Evolutionary conservation across 2,113 vertebrate species (phyloP).

Genomic region (Columbina picui): DNA sequence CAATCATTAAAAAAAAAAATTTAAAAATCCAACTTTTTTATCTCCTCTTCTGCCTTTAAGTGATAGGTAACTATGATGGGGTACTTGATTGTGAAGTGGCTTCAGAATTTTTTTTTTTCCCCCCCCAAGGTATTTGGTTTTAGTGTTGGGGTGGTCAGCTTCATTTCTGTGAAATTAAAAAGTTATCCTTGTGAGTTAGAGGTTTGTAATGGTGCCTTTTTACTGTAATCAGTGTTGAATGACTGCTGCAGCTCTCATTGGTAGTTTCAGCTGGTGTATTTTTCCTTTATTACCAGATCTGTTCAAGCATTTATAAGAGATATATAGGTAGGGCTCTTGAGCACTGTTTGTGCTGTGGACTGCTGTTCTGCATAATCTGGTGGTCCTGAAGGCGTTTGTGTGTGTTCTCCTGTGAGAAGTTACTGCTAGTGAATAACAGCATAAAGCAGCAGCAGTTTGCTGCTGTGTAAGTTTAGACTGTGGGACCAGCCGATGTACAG

Average conservation of each 20-base stretch:
- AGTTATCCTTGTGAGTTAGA: neutral
- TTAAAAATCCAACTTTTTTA: neutral
- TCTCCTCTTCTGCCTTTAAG: neutral
- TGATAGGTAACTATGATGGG: fast-evolving
- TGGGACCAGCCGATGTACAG: neutral
- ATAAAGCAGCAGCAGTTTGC: neutral
- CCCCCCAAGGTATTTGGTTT: neutral
- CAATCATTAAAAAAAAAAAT: neutral
- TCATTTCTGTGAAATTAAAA: neutral
- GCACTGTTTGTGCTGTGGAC: neutral
- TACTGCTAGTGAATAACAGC: neutral
- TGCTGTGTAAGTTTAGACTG: neutral
- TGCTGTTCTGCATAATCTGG: neutral
- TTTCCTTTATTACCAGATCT: neutral
- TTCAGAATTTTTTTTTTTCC: neutral
- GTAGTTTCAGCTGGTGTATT: neutral
- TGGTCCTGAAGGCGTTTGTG: neutral
- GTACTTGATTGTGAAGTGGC: neutral
- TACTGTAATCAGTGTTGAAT: neutral
- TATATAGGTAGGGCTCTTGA: neutral
- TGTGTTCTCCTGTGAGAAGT: neutral
- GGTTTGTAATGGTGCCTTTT: neutral
- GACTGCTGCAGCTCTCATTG: neutral
- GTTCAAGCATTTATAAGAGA: neutral
- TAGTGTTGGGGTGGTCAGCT: neutral